These are phyloP conservation scores for Epicampocera succincta DNA, from an alignment of 2,888 invertebrate genomes.

Conservation along the genomic window DNA sequence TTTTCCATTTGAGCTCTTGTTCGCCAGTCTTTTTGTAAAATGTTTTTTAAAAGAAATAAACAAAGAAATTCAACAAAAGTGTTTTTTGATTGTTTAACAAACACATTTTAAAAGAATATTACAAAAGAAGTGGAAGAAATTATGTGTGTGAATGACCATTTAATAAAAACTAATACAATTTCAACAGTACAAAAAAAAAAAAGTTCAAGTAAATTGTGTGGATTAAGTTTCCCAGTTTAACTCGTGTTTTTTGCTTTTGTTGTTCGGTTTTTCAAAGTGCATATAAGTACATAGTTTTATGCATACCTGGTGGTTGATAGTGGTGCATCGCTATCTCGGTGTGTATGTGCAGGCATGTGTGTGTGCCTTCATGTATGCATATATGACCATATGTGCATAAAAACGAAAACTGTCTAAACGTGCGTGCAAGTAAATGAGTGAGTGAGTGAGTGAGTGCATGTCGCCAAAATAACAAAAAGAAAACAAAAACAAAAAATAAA, in stretches of 20 bases:
- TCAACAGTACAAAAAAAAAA: constrained; percentile 3
- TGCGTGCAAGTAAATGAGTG: constrained; percentile 46
- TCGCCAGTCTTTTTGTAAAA: constrained; percentile 38
- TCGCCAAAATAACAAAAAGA: constrained; percentile 33
- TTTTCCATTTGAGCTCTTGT: constrained; percentile 8
- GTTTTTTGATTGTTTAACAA: constrained; percentile 43
- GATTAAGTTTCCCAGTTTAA: neutral
- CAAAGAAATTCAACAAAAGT: constrained; percentile 48
- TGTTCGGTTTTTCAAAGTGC: constrained; percentile 34
- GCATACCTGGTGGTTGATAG: constrained; percentile 53
- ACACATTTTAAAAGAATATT: constrained; percentile 42
- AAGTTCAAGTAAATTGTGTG: constrained; percentile 28
- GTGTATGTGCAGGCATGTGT: neutral
- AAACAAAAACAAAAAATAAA: too few species aligned
- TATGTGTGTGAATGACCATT: constrained; percentile 44
- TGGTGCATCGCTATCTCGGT: constrained; percentile 60
- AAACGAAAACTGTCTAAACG: constrained; percentile 32
- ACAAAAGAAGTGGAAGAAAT: constrained; percentile 44
- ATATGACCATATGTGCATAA: neutral
- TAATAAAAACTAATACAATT: constrained; percentile 20
- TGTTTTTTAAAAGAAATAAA: constrained; percentile 24
- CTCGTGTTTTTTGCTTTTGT: too few species aligned
- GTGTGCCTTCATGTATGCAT: neutral
- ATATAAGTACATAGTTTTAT: constrained; percentile 59
- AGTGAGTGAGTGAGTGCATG: constrained; percentile 59